Evolutionary conservation across 2,888 invertebrate genomes (phyloP), one percentile per base, ranked within the genome.

Genomic region (Sesia bembeciformis): DNA sequence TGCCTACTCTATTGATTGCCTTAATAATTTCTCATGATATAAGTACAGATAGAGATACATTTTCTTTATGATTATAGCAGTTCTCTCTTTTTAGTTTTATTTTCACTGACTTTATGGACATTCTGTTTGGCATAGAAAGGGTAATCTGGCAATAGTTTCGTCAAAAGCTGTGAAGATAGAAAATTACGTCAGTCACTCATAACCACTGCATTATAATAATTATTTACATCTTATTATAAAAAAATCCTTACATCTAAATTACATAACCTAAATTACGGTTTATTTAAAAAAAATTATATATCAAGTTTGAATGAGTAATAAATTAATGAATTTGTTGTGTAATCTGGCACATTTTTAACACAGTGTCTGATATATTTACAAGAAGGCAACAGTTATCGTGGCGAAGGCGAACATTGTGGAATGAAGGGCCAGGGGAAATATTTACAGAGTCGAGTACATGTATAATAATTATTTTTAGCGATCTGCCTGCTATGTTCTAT

Each of bases 281-380:
- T 23, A 23, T 82, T 74, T 83, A 84, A 76, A 76, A 70, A 70
- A 71, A 79, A 64, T 74, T 72, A 81, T 75, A 76, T 76, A 74
- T 78, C 77, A 76, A 80, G 69, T 73, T 76, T 70, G 69, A 70
- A 82, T 86, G 84, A 85, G 76, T 75, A 88, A 88, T 88, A 88
- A 88, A 88, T 88, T 87, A 88, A 86, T 87, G 86, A 85, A 82
- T 82, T 83, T 81, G 76, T 70, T 70, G 66, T 64, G 76, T 76
- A 70, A 75, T 74, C 81, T 85, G 86, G 84, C 81, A 84, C 80
- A 72, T 78, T 59, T 62, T 69, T 58, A 60, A 56, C 65, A 64
- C 59, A 66, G 66, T 57, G 59, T 70, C 67, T 68, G 66, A 67
- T 73, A 71, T 83, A 82, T 82, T 72, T 82, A 82, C 82, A 82